phyloP scores from a whole-genome alignment of 1,140 invertebrate species.

The Bicyclus anynana region DNA sequence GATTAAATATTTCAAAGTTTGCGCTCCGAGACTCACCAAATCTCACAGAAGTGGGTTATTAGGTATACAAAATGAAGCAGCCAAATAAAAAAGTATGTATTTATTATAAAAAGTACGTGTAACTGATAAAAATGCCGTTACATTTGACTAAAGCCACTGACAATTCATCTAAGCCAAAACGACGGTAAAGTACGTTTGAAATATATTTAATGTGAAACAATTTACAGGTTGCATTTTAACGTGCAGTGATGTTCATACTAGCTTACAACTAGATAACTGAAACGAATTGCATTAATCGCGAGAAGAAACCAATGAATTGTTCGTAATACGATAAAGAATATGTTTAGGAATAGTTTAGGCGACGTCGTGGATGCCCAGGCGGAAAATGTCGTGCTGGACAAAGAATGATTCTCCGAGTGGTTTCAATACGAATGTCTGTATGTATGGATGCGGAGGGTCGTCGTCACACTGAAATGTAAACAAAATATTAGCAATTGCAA shows the following conservation, averaged over 20 bases:
- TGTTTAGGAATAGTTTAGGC: slow-evolving; percentile 66
- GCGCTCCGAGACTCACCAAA: no score
- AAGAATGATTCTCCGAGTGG: slow-evolving; percentile 90
- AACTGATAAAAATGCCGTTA: slow-evolving; percentile 54
- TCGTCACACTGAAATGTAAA: slow-evolving; percentile 89
- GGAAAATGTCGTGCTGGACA: slow-evolving; percentile 95
- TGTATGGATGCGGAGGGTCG: slow-evolving; percentile 94
- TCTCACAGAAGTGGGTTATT: no score
- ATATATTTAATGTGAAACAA: slow-evolving; percentile 9
- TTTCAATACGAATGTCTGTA: slow-evolving; percentile 93
- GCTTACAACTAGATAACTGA: slow-evolving; percentile 73
- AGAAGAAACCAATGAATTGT: slow-evolving; percentile 17
- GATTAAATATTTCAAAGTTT: no score
- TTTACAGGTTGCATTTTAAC: slow-evolving; percentile 23
- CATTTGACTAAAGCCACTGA: slow-evolving; percentile 47
- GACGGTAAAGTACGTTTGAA: slow-evolving; percentile 32
- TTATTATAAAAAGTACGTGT: slow-evolving; percentile 74
- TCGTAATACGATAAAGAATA: slow-evolving; percentile 18
- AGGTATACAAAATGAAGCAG: slow-evolving; percentile 15
- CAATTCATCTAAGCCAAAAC: slow-evolving; percentile 46
- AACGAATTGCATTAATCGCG: slow-evolving; percentile 33
- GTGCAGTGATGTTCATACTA: slow-evolving; percentile 27
- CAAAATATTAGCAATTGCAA: neutral
- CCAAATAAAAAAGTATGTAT: slow-evolving; percentile 56
- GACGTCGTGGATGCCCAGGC: slow-evolving; percentile 91